Evolutionary conservation across 2,888 invertebrate species (phyloP), one percentile per base, ranked within the genome.

Genomic region (Eupithecia tripunctaria): DNA sequence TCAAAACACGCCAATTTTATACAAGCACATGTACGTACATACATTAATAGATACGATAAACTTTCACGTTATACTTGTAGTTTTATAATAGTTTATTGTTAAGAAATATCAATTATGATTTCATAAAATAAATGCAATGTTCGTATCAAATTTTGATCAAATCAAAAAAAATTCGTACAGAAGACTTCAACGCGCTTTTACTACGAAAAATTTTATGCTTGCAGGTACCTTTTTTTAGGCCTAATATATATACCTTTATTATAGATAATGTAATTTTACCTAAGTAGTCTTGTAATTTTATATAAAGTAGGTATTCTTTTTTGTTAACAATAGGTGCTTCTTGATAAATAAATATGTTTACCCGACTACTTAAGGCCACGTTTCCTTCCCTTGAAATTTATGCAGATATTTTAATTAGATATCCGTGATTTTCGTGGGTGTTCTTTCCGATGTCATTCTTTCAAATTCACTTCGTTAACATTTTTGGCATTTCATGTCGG

Each of bases 361-460:
- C 15, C 15, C 59, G 51, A 51, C 2, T 47, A 51, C 51, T 3
- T 21, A 21, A 25, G 56, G 25, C 12, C 25, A 56, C 25, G 56
- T 25, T 56, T 56, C 21, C 21, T 56, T 56, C 56, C 25, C 56
- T 56, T 56, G 56, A 25, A 29, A 60, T 60, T 2, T 29, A 60
- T 29, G 60, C 29, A 29, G 60, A 60, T 60, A 60, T 60, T 60
- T 29, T 60, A 60, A 60, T 60, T 60, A 29, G 18, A 60, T 60
- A 18, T 29, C 60, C 60, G 60, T 60, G n/a, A 29, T 27, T 29
- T 8, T 60, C 1, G 0, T 29, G 29, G 29, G 21, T 51, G 47
- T 6, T 51, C 12, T 25, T 56, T 56, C 14, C 5, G 56, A 14
- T 56, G 14, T 25, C 25, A 29, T 60, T 25, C 25, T 18, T 60